Conservation (phyloP, 2,113 vertebrate genomes). For the Cyprinus carpio region DNA sequence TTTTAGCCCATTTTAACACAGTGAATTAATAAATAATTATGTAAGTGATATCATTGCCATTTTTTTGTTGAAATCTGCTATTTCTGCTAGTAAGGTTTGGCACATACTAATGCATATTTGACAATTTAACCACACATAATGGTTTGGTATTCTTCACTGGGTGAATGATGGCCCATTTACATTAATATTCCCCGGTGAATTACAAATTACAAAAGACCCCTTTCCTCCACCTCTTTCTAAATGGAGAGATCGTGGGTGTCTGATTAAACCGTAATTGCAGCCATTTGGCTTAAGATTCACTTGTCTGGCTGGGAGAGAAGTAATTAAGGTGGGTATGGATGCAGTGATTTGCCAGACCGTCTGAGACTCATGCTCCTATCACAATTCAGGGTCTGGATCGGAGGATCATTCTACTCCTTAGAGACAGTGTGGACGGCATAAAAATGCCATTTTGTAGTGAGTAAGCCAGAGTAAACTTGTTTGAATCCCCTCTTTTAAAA, state of each 20-base stretch:
- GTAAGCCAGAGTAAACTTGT: background rate
- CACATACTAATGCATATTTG: conserved; percentile 28
- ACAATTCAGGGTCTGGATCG: conserved; percentile 19
- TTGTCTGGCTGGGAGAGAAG: conserved; percentile 42
- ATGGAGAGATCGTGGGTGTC: conserved; percentile 46
- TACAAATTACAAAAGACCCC: conserved; percentile 47
- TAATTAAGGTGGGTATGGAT: conserved; percentile 53
- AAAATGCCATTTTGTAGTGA: background rate
- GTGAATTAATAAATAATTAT: conserved; percentile 3
- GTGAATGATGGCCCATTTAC: conserved; percentile 43
- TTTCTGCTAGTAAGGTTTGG: background rate
- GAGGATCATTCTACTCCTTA: background rate
- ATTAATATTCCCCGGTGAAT: conserved; percentile 39
- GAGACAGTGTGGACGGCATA: background rate
- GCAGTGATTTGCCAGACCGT: conserved; percentile 42
- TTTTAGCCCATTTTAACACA: background rate
- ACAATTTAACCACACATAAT: conserved; percentile 42
- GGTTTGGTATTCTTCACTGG: conserved; percentile 14
- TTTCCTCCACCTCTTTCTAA: conserved; percentile 33
- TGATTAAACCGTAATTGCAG: conserved; percentile 59
- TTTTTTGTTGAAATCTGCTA: background rate
- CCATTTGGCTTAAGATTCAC: conserved; percentile 55
- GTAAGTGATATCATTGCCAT: background rate
- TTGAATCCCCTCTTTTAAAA: background rate
- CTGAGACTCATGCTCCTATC: conserved; percentile 41